Base-by-base conservation (phyloP, 2,113 vertebrate genomes). In the Indicator indicator region DNA sequence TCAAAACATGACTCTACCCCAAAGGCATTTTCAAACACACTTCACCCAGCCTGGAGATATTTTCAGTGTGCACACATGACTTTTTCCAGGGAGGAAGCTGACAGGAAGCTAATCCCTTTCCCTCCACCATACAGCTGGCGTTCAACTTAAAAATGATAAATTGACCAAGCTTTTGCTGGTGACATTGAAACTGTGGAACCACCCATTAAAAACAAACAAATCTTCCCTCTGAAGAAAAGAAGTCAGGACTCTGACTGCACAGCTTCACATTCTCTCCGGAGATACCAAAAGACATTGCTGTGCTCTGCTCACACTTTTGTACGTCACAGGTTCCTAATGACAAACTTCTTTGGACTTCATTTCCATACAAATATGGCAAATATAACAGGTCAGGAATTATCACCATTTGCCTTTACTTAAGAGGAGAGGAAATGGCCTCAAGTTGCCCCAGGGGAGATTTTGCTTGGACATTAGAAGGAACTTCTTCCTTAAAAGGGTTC, bases 1-100 rank as follows among this genome's bases (percentile, higher is more conserved):
- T 64, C 75, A 95, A 95, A 95, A 94, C 67, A 90, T 76, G 70
- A 92, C 79, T 94, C 48, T 63, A 82, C 60, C 38, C 36, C 2
- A 78, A 94, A 96, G 75, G 74, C 30, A 86, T 96, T 96, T 96
- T 88, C 89, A 96, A 84, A 74, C 91, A 93, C 71, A 88, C 88
- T 95, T 96, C 36, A 76, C 75, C 23, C 83, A 70, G 79, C 60
- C 83, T 93, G 93, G 90, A 96, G 95, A 89, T 75, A 90, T 55
- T 95, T 95, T 50, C 74, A 82, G 83, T 55, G 76, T 32, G 69
- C 75, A 84, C 73, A 78, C 63, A 62, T 4, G 42, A 71, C 50
- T 88, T 96, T 94, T 96, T 96, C 95, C 93, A 79, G 70, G 94
- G 81, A 91, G 96, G 95, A 97, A 95, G 79, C 3, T 93, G 89